Evolutionary conservation across 2,888 invertebrate species (phyloP).

Genomic region (Arctia plantaginis): DNA sequence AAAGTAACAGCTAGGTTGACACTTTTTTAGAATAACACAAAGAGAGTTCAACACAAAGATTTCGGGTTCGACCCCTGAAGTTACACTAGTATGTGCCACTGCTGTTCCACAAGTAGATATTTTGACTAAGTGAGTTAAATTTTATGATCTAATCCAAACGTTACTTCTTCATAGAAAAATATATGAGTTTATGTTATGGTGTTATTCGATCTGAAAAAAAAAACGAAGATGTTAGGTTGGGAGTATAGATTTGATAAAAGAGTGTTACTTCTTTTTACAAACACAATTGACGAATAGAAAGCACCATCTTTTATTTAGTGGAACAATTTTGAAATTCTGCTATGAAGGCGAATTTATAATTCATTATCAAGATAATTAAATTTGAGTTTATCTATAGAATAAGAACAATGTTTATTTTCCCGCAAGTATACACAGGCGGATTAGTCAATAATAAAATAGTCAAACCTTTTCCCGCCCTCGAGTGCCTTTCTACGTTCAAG

Average conservation of each 20-base stretch:
- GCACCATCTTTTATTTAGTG: not conserved
- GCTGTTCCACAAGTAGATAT: not conserved
- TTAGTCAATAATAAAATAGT: slow-evolving; percentile 51
- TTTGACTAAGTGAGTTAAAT: not conserved
- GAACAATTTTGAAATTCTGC: not conserved
- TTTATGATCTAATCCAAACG: not conserved
- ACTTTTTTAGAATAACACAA: no score
- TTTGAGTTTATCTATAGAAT: slow-evolving; percentile 5
- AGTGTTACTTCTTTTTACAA: not conserved
- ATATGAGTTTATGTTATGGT: not conserved
- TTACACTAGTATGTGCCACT: not conserved
- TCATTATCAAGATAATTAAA: no score
- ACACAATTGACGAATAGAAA: not conserved
- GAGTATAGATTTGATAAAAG: not conserved
- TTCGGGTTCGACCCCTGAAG: no score
- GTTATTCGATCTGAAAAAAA: not conserved
- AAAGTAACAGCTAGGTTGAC: no score
- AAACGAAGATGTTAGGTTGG: not conserved
- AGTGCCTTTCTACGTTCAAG: slow-evolving; percentile 48
- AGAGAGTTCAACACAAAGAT: no score
- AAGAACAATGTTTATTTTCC: slow-evolving; percentile 28
- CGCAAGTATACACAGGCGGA: slow-evolving; percentile 31
- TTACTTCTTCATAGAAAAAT: not conserved
- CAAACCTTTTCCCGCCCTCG: slow-evolving; percentile 44
- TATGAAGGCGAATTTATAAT: not conserved